Evolutionary conservation across 1,140 invertebrate species (phyloP).

Genomic region (Zaprionus kolodkinae): DNA sequence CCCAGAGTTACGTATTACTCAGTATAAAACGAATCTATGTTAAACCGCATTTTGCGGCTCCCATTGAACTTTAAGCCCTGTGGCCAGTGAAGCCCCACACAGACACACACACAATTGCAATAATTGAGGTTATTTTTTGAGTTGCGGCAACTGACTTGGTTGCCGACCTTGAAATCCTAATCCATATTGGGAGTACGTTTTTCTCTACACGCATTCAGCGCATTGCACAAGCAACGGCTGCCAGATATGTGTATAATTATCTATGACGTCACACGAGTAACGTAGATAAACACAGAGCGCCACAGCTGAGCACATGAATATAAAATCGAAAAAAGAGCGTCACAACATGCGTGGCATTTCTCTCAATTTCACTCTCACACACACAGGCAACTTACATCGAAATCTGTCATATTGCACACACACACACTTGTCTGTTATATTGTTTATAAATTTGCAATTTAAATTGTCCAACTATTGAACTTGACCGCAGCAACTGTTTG

Average conservation of each 20-base stretch:
- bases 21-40: background rate
- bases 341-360: slow-evolving; percentile 6
- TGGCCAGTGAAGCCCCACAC: slow-evolving; percentile 24
- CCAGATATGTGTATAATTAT: slow-evolving; percentile 34
- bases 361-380: background rate
- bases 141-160: slow-evolving; percentile 2
- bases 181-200: slow-evolving; percentile 20
- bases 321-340: background rate
- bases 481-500: slow-evolving; percentile 45
- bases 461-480: slow-evolving; percentile 50
- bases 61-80: slow-evolving; percentile 7
- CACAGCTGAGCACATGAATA: background rate
- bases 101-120: background rate
- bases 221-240: slow-evolving; percentile 4
- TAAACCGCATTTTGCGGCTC: background rate
- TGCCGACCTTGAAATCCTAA: slow-evolving; percentile 37
- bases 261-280: slow-evolving; percentile 63
- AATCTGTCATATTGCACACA: slow-evolving; percentile 61
- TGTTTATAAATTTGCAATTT: slow-evolving; percentile 54
- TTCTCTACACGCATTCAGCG: background rate
- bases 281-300: slow-evolving; percentile 63
- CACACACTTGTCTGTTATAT: slow-evolving; percentile 22
- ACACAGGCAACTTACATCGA: slow-evolving; percentile 62
- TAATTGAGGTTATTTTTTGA: slow-evolving; percentile 42
- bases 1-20: background rate